Evolutionary conservation across 2,888 invertebrate genomes (phyloP).

Genomic region (Achlya flavicornis): DNA sequence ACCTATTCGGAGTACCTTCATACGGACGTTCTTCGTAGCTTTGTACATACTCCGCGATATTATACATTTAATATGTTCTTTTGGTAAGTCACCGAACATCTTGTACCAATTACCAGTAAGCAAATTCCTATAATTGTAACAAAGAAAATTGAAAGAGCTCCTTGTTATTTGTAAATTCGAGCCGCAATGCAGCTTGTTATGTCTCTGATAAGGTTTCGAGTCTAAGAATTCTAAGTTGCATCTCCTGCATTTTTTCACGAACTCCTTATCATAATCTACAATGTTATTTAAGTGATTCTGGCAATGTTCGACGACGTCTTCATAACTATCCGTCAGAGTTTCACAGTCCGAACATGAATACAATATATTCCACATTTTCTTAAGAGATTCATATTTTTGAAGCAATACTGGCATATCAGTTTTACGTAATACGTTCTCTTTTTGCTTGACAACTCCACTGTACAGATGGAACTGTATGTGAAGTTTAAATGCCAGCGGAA

Average conservation of each 20-base stretch:
- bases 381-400: constrained; percentile 51
- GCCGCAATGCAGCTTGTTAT: constrained; percentile 41
- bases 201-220: constrained; percentile 39
- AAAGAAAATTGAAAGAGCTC: constrained; percentile 48
- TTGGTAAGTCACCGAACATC: constrained; percentile 43
- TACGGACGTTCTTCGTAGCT: constrained; percentile 34
- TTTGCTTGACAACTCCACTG: background rate
- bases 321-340: constrained; percentile 50
- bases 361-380: constrained; percentile 57
- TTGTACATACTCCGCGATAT: constrained; percentile 47
- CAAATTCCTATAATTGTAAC: constrained; percentile 43
- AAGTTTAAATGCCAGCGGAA: constrained; percentile 33
- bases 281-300: constrained; percentile 52
- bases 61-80: constrained; percentile 42
- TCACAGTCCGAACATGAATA: constrained; percentile 53
- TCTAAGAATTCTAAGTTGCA: constrained; percentile 57
- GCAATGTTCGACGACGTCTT: constrained; percentile 55
- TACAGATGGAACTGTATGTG: constrained; percentile 50
- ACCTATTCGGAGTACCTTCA: constrained; percentile 43
- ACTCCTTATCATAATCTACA: constrained; percentile 25
- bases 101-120: constrained; percentile 48
- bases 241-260: constrained; percentile 40
- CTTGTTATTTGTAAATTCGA: constrained; percentile 27
- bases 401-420: constrained; percentile 42
- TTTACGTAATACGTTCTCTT: background rate